phyloP scores from a whole-genome alignment of 2,113 vertebrate species.

The Leptocoma aspasia region DNA sequence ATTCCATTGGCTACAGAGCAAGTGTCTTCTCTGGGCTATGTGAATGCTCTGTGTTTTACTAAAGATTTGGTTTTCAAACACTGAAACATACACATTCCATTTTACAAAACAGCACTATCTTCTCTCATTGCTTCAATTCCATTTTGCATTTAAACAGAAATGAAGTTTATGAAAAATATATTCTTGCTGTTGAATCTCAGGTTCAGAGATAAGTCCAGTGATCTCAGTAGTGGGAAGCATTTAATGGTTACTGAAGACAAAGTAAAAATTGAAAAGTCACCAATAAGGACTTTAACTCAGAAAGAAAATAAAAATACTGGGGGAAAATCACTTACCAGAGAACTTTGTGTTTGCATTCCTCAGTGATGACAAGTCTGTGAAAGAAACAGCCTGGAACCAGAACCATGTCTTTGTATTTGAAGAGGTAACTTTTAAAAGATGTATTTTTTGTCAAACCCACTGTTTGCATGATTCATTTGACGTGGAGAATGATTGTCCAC shows the following conservation, averaged over 20 bases:
- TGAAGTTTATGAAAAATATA: neutral
- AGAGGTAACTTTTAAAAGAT: conserved; percentile 46
- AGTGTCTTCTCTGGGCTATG: neutral
- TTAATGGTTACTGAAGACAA: neutral
- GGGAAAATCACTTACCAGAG: neutral
- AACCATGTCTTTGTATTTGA: conserved; percentile 21
- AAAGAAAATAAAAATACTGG: neutral
- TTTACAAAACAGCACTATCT: neutral
- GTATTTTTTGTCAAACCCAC: neutral
- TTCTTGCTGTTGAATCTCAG: neutral
- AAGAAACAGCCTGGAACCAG: conserved; percentile 1
- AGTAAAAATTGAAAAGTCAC: neutral
- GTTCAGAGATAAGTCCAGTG: neutral
- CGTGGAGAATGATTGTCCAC: neutral
- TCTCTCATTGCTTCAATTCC: neutral
- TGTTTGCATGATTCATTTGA: neutral
- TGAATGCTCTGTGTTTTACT: neutral
- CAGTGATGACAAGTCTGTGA: neutral
- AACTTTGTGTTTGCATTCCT: neutral
- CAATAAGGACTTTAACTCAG: neutral
- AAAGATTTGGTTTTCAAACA: neutral
- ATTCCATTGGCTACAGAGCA: neutral
- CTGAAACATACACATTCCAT: neutral
- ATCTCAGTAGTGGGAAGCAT: neutral
- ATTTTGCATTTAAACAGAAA: neutral